A percentile compares a stretch with the other conserved stretches of the same genome.
Conservation (phyloP, 1,140 invertebrate species). For the Tetragonula clypearis region DNA sequence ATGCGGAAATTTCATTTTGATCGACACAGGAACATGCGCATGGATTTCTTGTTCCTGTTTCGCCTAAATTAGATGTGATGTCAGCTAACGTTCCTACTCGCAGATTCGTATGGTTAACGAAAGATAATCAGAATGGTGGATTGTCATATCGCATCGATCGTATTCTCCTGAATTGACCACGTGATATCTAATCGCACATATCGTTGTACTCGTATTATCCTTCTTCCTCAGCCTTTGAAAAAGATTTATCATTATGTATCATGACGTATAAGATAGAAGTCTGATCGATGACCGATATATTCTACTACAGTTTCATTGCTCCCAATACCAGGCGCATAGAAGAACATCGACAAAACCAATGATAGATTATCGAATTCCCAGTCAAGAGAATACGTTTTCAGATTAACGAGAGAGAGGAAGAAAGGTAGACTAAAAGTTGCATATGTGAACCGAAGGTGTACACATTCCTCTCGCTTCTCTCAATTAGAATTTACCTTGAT, state of each 20-base stretch:
- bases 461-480: constrained; percentile 2
- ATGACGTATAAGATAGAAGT: background rate
- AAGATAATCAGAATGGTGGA: constrained; percentile 60
- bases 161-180: constrained; percentile 45
- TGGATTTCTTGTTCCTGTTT: background rate
- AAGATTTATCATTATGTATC: no score
- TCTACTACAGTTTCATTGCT: background rate
- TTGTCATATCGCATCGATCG: constrained; percentile 41
- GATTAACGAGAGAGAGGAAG: background rate
- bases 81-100: constrained; percentile 57
- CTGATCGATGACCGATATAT: background rate
- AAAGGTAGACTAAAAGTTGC: background rate
- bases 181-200: background rate
- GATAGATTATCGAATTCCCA: background rate
- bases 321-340: background rate
- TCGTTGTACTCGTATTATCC: background rate
- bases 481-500: constrained; percentile 21
- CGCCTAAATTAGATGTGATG: constrained; percentile 64
- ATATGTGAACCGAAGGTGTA: background rate
- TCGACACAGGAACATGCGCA: background rate
- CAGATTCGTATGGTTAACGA: constrained; percentile 48
- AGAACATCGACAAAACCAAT: background rate
- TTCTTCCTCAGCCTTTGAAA: background rate
- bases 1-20: constrained; percentile 32
- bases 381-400: background rate